Conservation (phyloP, 1,140 invertebrate genomes). For the Dendroctonus valens region DNA sequence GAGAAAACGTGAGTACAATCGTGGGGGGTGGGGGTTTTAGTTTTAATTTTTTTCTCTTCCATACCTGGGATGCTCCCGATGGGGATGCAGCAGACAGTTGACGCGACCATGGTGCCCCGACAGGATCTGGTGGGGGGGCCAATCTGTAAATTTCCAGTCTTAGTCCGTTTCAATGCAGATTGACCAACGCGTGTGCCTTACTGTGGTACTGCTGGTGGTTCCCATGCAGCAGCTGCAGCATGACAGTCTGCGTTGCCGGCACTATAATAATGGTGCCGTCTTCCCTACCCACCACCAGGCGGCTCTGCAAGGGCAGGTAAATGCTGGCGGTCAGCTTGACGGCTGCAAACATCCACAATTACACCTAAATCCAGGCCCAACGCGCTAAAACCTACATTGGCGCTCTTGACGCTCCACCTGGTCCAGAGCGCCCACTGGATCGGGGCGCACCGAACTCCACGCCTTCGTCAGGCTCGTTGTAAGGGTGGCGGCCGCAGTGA, state of each 20-base stretch:
- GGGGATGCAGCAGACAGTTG: constrained; percentile 93
- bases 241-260: constrained; percentile 92
- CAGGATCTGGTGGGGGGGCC: constrained; percentile 86
- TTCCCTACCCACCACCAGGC: constrained; percentile 90
- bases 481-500: constrained; percentile 65
- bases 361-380: too few relatives aligned
- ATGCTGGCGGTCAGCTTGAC: constrained; percentile 88
- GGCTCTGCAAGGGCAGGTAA: constrained; percentile 89
- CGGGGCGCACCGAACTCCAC: constrained; percentile 83
- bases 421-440: constrained; percentile 87
- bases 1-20: neutral
- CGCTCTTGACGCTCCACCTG: constrained; percentile 65
- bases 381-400: constrained; percentile 34
- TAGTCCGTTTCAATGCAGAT: neutral
- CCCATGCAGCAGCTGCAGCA: constrained; percentile 89
- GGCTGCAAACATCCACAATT: constrained; percentile 33
- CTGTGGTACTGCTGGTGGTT: constrained; percentile 85
- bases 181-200: constrained; percentile 46
- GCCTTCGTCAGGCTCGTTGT: constrained; percentile 78
- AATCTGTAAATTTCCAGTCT: constrained; percentile 60
- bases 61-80: constrained; percentile 69
- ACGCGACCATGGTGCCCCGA: constrained; percentile 90
- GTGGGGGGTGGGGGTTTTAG: neutral
- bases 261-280: constrained; percentile 98
- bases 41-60: neutral